phyloP scores from a whole-genome alignment of 2,113 vertebrate species.

The Macrotis lagotis region DNA sequence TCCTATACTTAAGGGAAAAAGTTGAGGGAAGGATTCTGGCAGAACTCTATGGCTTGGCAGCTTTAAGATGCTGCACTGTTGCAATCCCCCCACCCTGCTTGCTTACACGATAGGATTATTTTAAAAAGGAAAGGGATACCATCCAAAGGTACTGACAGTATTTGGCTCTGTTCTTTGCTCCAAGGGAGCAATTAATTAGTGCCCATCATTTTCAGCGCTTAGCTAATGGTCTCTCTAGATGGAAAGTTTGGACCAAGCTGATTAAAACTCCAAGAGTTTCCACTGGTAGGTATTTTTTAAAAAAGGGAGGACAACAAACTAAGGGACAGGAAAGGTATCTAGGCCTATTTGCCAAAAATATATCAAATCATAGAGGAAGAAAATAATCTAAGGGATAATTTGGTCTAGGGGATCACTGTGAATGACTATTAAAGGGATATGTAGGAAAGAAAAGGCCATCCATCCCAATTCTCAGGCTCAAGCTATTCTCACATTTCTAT shows the following conservation, averaged over 20 bases:
- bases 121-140: not conserved
- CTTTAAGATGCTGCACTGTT: not conserved
- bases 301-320: not conserved
- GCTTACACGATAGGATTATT: not conserved
- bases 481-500: not conserved
- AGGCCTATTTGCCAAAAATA: not conserved
- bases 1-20: not conserved
- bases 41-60: not conserved
- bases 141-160: not conserved
- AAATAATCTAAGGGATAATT: not conserved
- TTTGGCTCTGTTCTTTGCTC: conserved; percentile 10
- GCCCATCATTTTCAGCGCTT: not conserved
- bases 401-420: conserved; percentile 12
- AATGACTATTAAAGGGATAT: not conserved
- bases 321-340: not conserved
- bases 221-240: not conserved
- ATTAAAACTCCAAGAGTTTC: not conserved
- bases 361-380: not conserved
- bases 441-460: conserved; percentile 3
- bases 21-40: not conserved
- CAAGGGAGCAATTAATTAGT: conserved; percentile 15
- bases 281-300: not conserved
- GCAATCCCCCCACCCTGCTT: not conserved
- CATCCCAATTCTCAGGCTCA: not conserved
- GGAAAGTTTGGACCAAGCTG: conserved; percentile 24